Percentiles rank a stretch among this genome's conserved stretches.
Conservation (phyloP, 2,113 vertebrate species). For the Phainopepla nitens region DNA sequence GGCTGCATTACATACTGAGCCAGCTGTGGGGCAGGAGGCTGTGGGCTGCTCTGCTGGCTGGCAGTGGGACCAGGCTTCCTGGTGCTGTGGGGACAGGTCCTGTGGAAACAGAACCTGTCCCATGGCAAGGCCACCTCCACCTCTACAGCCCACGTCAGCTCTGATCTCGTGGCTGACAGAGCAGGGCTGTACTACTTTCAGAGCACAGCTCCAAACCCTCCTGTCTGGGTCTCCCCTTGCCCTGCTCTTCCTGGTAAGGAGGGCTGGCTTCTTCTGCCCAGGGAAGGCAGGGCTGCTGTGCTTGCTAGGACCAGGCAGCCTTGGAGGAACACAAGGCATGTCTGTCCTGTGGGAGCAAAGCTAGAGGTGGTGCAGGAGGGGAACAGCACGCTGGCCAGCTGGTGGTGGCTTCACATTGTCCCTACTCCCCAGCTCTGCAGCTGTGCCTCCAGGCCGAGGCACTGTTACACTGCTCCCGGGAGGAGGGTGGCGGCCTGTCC, state of each 20-base stretch:
- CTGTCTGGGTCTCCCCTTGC: not conserved
- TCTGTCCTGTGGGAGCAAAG: not conserved
- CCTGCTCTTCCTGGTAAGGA: not conserved
- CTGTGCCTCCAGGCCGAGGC: not conserved
- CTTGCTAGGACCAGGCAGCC: not conserved
- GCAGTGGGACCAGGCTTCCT: rapidly evolving
- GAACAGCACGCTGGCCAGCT: rapidly evolving
- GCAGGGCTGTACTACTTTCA: not conserved
- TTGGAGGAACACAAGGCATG: not conserved
- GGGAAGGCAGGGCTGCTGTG: not conserved
- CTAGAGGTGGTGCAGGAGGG: not conserved
- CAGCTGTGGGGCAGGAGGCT: not conserved
- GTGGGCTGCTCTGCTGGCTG: not conserved
- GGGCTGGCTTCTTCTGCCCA: not conserved
- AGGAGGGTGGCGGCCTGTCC: not conserved
- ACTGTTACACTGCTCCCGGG: rapidly evolving
- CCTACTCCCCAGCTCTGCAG: not conserved
- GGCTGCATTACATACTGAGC: not conserved
- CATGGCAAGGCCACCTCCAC: rapidly evolving
- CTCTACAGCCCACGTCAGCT: rapidly evolving
- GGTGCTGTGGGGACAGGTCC: not conserved
- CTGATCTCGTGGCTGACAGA: not conserved
- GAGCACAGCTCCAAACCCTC: rapidly evolving
- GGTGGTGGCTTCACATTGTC: rapidly evolving
- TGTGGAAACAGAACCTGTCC: not conserved